phyloP scores from a whole-genome alignment of 1,140 invertebrate genomes.

The Drosophila chauvacae region DNA sequence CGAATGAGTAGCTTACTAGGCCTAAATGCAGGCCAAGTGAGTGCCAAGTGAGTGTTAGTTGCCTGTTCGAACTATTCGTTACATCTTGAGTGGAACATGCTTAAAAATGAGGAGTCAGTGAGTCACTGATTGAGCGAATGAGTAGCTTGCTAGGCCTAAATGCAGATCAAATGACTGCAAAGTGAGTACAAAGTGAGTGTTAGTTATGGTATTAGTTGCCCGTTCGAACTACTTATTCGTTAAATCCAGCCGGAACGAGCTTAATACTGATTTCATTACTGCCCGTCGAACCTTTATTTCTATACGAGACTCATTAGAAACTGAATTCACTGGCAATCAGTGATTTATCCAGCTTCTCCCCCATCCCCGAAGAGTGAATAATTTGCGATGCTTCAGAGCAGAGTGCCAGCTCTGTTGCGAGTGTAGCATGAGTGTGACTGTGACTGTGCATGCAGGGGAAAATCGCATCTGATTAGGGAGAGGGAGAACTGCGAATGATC shows the following conservation, averaged over 20 bases:
- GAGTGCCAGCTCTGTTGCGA: neutral
- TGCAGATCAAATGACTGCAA: too few species aligned
- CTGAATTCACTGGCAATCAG: constrained; percentile 12
- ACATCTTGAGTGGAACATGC: too few species aligned
- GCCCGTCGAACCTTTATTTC: neutral
- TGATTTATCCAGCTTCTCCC: neutral
- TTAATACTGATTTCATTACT: neutral
- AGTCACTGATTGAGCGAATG: constrained; percentile 19
- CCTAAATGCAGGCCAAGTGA: too few species aligned
- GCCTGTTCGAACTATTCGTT: too few species aligned
- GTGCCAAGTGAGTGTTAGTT: too few species aligned
- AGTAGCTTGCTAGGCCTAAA: neutral
- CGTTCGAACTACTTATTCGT: neutral
- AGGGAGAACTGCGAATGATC: neutral
- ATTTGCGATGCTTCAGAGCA: neutral
- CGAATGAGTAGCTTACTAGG: too few species aligned
- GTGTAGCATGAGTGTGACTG: neutral
- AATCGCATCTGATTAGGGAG: constrained; percentile 22
- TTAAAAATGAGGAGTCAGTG: neutral
- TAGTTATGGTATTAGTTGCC: neutral
- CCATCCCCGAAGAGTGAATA: neutral
- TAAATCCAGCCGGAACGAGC: neutral
- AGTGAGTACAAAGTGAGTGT: too few species aligned
- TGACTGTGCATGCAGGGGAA: neutral
- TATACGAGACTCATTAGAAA: neutral